Base-by-base conservation (phyloP, 2,113 vertebrate species). In the Nasalis larvatus region DNA sequence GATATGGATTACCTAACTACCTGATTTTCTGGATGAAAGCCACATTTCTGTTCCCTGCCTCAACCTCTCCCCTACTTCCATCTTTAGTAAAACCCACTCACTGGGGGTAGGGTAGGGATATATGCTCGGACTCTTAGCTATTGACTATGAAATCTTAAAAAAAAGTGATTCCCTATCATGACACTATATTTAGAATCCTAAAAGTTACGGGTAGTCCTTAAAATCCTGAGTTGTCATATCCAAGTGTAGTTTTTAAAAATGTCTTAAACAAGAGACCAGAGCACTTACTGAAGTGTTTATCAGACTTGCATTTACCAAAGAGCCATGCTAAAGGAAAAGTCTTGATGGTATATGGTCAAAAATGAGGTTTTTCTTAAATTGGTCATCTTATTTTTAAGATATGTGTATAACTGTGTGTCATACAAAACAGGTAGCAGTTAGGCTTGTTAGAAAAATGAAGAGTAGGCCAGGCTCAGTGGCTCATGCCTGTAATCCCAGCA, bases 61-160 rank as follows among this genome's bases (percentile, higher is more conserved):
- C 4, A 76, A 83, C 6, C 7, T 6, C 45, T 17, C 12, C 6
- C 35, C 30, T 66, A 13, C 20, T 3, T 20, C 8, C 8, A 40
- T 69, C 73, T 92, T 96, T 27, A 96, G 63, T 32, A 81, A 96
- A 96, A 73, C 69, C 78, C 42, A 52, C 56, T 58, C 35, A 68
- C 17, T 8, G 23, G 10, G 11, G 52, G 17, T 32, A 32, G 0
- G 40, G 32, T 13, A 17, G 4, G 10, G 21, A 58, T 23, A 76
- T 16, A 85, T 35, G 45, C 18, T n/a, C 86, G 16, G 18, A 94
- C 66, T 77, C 63, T 45, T 74, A 1, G 45, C 68, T 93, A 83
- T 17, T 66, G 17, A 91, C 17, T 81, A 30, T 82, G 37, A 92
- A 90, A 73, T 95, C 54, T 58, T 68, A 42, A 89, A 81, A 95